Percentiles rank a stretch among this genome's conserved stretches.
These are phyloP conservation scores for Eilema caniola DNA, from an alignment of 2,888 invertebrate genomes.

Conservation along the genomic window DNA sequence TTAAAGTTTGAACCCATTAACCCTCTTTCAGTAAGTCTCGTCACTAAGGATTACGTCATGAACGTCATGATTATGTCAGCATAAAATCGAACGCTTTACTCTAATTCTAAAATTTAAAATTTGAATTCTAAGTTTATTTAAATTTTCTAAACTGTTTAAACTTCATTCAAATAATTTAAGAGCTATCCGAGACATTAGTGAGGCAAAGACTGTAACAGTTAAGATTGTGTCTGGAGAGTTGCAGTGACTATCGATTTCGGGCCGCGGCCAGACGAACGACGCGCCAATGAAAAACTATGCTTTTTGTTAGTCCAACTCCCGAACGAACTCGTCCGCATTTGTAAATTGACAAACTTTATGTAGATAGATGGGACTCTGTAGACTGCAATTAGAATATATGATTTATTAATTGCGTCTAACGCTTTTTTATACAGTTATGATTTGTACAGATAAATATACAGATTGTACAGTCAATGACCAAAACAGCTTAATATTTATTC, in stretches of 20 bases:
- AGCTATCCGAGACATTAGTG: slow-evolving; percentile 44
- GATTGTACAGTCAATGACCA: neutral
- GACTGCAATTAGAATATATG: slow-evolving; percentile 36
- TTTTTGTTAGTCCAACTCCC: slow-evolving; percentile 65
- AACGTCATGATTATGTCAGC: neutral
- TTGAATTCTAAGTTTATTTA: neutral
- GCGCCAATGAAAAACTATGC: slow-evolving; percentile 80
- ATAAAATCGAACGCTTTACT: neutral
- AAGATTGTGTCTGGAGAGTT: slow-evolving; percentile 61
- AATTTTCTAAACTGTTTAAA: slow-evolving; percentile 11
- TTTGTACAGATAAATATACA: neutral
- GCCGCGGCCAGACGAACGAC: slow-evolving; percentile 70
- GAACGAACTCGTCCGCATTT: slow-evolving; percentile 58
- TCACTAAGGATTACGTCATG: neutral
- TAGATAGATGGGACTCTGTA: slow-evolving; percentile 37
- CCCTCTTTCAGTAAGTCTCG: neutral
- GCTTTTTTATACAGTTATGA: neutral
- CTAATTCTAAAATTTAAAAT: neutral
- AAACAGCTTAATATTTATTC: too few species aligned
- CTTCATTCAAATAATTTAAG: slow-evolving; percentile 19
- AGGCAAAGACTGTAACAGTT: slow-evolving; percentile 45
- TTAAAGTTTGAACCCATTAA: neutral
- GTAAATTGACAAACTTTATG: slow-evolving; percentile 56
- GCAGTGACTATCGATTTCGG: slow-evolving; percentile 75
- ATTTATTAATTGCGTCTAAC: slow-evolving; percentile 30